Evolutionary conservation across 2,888 invertebrate genomes (phyloP), one percentile per base, ranked within the genome.

Genomic region (Drosophila austrosaltans): DNA sequence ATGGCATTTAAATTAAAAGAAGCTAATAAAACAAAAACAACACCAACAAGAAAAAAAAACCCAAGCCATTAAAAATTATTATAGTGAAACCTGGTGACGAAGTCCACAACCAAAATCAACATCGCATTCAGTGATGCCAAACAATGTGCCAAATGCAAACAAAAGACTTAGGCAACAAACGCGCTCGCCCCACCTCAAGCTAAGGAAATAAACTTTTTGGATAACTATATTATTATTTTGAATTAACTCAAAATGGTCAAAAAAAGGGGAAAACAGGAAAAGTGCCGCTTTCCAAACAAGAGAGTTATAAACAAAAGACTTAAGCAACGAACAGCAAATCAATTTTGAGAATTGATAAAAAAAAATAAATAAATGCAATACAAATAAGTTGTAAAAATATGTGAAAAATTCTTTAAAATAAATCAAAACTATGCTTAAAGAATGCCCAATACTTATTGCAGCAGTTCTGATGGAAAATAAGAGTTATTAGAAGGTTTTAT

Each of bases 231-330:
- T 76, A 58, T 70, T 62, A 72, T 56, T 71, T 44, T 60, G 63
- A 63, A 70, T 73, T 70, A 70, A 63, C 71, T 73, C 75, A 60
- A 48, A 54, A 39, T 44, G 36, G 20, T 59, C 68, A 53, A 69
- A 42, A 53, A 69, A 42, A 8, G 3, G n/a, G 36, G 40, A 39
- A 58, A 40, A 10, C 6, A 60, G 57, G 36, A 56, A 60, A 36
- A 10, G 8, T 2, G 1, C 1, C 8, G 36, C 32, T 44, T 36
- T 28, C 20, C 36, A 61, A 61, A 39, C n/a, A 40, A 39, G 8
- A 44, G 69, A 61, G 53, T 7, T 5, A 12, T 53, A 67, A 66
- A 77, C 85, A 85, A 87, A 88, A 89, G 89, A 89, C 90, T 88
- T 87, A 70, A 78, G 82, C 79, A 81, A 80, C 87, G 75, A 88